Conservation (phyloP, 2,888 invertebrate species). For the Neocrepidodera transversa region DNA sequence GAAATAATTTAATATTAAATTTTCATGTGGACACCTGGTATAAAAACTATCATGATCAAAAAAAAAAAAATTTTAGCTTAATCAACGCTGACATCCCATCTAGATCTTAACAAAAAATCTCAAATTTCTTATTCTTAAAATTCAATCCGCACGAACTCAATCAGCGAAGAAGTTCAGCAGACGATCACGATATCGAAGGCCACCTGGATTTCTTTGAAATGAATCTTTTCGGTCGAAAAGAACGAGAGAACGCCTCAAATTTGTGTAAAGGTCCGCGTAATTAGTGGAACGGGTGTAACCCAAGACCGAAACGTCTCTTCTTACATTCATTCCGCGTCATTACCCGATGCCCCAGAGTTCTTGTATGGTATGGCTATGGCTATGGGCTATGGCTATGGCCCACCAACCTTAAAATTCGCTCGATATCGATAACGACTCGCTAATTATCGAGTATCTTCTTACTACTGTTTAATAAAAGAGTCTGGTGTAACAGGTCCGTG, state of each 20-base stretch:
- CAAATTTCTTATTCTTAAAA: constrained; percentile 22
- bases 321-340: constrained; percentile 43
- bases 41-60: too few species aligned
- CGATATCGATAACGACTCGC: constrained; percentile 40
- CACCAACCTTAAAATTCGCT: constrained; percentile 34
- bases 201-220: constrained; percentile 40
- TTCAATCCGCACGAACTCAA: constrained; percentile 10
- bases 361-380: too few species aligned
- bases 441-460: constrained; percentile 41
- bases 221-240: constrained; percentile 37
- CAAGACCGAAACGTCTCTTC: constrained; percentile 35
- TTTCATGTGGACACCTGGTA: too few species aligned
- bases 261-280: constrained; percentile 40
- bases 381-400: too few species aligned
- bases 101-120: constrained; percentile 14
- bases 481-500: constrained; percentile 31
- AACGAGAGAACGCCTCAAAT: constrained; percentile 38
- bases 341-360: constrained; percentile 29
- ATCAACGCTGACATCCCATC: constrained; percentile 18
- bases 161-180: constrained; percentile 7
- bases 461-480: constrained; percentile 38
- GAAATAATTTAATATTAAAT: too few species aligned
- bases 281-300: constrained; percentile 40
- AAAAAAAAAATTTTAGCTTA: too few species aligned
- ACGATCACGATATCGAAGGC: constrained; percentile 29